Evolutionary conservation across 2,113 vertebrate species (phyloP).

Genomic region (Erythrolamprus reginae): DNA sequence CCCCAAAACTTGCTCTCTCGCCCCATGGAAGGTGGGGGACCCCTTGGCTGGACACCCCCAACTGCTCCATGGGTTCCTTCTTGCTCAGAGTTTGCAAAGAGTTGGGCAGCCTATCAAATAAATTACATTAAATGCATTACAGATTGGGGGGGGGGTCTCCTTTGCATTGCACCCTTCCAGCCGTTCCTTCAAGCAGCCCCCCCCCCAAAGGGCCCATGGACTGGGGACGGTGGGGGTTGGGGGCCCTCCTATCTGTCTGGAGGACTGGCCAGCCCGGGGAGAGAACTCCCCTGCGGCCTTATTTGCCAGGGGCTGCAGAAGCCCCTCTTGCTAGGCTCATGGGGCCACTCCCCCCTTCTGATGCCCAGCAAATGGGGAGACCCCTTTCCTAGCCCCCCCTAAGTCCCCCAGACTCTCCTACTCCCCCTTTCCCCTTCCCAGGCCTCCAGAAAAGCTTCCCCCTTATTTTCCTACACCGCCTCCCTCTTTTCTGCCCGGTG

Average conservation of each 20-base stretch:
- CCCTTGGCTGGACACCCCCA: background rate
- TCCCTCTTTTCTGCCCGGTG: too few species aligned
- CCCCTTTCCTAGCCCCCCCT: background rate
- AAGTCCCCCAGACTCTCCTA: accelerated
- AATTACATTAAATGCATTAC: too few species aligned
- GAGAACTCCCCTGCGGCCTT: too few species aligned
- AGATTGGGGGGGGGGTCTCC: background rate
- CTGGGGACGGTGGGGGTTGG: background rate
- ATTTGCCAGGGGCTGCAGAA: background rate
- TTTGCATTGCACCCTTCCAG: background rate
- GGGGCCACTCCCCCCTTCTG: background rate
- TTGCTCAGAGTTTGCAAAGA: too few species aligned
- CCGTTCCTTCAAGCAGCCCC: background rate
- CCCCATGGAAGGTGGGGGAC: background rate
- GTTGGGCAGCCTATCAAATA: too few species aligned
- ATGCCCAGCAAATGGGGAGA: background rate
- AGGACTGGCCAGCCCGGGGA: background rate
- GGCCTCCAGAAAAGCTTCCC: too few species aligned
- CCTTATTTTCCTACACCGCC: too few species aligned
- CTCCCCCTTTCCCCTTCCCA: background rate
- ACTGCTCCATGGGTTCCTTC: too few species aligned
- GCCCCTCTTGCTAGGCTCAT: background rate
- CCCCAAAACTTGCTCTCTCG: background rate
- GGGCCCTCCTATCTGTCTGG: background rate
- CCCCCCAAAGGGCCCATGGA: too few species aligned